These are phyloP conservation scores for Lophochroa leadbeateri DNA, from an alignment of 2,113 vertebrate species.

Conservation along the genomic window DNA sequence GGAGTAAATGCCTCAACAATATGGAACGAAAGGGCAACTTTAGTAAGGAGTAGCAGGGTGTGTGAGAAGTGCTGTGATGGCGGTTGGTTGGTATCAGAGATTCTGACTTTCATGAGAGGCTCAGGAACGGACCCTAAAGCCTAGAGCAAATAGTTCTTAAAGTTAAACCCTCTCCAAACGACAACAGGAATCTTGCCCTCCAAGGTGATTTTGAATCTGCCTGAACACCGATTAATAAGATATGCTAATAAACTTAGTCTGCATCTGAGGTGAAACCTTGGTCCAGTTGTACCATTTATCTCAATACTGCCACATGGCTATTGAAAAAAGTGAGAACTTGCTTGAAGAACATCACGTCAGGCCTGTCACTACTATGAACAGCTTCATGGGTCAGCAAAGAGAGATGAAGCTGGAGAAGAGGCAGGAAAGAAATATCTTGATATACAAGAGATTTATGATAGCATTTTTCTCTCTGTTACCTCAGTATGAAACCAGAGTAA, in stretches of 20 bases:
- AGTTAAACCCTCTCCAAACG: neutral
- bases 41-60: neutral
- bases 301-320: neutral
- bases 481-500: neutral
- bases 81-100: neutral
- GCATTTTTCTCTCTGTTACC: neutral
- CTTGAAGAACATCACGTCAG: neutral
- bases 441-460: neutral
- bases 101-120: neutral
- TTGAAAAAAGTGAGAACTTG: neutral
- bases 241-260: neutral
- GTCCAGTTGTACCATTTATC: neutral
- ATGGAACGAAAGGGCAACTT: too few relatives aligned
- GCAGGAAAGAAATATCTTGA: neutral
- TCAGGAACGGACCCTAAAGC: neutral
- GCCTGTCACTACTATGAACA: too few relatives aligned
- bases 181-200: neutral
- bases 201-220: neutral
- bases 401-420: neutral
- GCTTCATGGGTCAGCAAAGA: neutral
- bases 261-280: neutral
- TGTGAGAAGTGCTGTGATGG: neutral
- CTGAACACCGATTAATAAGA: neutral
- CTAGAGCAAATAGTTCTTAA: neutral
- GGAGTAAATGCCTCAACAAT: neutral